These are phyloP conservation scores for Reinhardtius hippoglossoides DNA, from an alignment of 2,113 vertebrate genomes.

Conservation along the genomic window DNA sequence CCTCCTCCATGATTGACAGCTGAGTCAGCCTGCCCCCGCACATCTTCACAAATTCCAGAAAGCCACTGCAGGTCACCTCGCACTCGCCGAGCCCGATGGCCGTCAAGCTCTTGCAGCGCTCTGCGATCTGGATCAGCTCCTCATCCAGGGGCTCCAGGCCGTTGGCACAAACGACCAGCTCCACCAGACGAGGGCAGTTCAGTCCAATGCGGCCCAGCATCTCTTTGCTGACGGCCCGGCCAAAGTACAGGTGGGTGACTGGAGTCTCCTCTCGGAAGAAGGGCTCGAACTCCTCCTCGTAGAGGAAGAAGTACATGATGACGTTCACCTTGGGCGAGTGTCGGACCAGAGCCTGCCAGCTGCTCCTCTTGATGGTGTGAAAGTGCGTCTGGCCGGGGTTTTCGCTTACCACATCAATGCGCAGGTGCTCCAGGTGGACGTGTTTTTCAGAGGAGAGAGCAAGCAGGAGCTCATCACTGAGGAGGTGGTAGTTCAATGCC, in stretches of 20 bases:
- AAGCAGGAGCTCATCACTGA: conserved; percentile 92
- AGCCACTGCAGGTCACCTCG: conserved; percentile 95
- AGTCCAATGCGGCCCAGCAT: conserved; percentile 93
- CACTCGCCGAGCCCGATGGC: conserved; percentile 95
- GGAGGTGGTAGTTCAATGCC: conserved; percentile 92
- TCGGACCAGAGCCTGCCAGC: conserved; percentile 93
- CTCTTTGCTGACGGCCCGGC: conserved; percentile 93
- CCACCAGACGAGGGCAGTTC: conserved; percentile 92
- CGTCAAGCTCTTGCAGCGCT: conserved; percentile 91
- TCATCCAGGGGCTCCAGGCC: conserved; percentile 92
- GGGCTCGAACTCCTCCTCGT: conserved; percentile 86
- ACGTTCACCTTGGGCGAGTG: conserved; percentile 96
- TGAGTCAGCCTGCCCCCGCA: conserved; percentile 93
- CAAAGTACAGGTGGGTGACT: conserved; percentile 95
- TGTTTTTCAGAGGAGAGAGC: conserved; percentile 95
- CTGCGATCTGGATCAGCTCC: conserved; percentile 93
- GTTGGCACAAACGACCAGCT: conserved; percentile 96
- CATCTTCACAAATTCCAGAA: conserved; percentile 97
- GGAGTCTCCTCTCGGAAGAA: conserved; percentile 78
- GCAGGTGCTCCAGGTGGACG: conserved; percentile 91
- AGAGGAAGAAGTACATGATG: conserved; percentile 98
- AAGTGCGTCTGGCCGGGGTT: conserved; percentile 92
- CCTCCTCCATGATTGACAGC: conserved; percentile 96
- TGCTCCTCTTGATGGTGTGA: conserved; percentile 92
- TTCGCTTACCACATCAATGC: conserved; percentile 94